A percentile compares a stretch with the other conserved stretches of the same genome.
Evolutionary conservation across 2,888 invertebrate genomes (phyloP).

Genomic region (Andrena dorsata): DNA sequence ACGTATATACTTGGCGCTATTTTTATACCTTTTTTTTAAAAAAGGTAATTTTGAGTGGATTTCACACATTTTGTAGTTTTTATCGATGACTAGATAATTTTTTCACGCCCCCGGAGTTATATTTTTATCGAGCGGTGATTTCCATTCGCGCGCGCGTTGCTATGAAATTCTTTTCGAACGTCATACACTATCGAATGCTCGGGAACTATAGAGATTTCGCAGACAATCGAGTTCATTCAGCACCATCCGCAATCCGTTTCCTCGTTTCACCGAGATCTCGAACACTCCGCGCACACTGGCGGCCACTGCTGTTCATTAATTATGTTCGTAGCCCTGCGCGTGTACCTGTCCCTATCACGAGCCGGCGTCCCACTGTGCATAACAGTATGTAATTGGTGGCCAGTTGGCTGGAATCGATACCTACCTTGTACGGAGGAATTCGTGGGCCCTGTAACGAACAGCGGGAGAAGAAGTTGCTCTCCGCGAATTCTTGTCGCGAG

Average conservation of each 20-base stretch:
- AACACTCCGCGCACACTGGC: conserved; percentile 22
- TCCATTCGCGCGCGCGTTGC: neutral
- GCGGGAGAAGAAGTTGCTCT: conserved; percentile 2
- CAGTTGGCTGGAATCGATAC: conserved; percentile 39
- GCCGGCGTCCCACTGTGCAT: neutral
- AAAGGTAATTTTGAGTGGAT: too few species aligned
- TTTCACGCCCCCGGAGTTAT: too few species aligned
- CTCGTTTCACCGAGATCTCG: conserved; percentile 22
- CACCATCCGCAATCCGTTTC: conserved; percentile 30
- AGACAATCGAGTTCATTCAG: conserved; percentile 13
- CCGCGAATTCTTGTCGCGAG: neutral
- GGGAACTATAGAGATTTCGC: neutral
- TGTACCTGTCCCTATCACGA: conserved; percentile 53
- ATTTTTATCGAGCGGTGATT: neutral
- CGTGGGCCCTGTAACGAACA: neutral
- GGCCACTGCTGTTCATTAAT: conserved; percentile 54
- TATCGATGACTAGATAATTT: too few species aligned
- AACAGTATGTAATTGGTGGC: conserved; percentile 50
- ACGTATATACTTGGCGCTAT: too few species aligned
- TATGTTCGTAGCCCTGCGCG: conserved; percentile 48
- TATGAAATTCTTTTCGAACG: neutral
- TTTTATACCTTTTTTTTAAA: too few species aligned
- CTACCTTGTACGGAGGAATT: neutral
- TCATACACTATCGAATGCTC: neutral
- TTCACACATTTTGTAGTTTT: too few species aligned